Percentiles rank a stretch among this genome's conserved stretches.
phyloP scores from a whole-genome alignment of 2,797 vertebrate genomes.

The Novumbra hubbsi region DNA sequence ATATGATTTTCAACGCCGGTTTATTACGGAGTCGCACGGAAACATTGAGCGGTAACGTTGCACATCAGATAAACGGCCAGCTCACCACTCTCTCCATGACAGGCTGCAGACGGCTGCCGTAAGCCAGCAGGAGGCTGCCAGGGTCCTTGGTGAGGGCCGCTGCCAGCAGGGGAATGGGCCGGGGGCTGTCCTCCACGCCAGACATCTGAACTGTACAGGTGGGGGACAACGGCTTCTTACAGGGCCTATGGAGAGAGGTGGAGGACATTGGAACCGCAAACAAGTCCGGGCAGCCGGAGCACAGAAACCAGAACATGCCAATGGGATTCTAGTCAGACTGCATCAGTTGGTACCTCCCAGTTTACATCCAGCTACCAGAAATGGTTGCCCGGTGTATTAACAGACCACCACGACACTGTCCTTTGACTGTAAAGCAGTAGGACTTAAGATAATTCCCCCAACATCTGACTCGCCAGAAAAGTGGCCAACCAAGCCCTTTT shows the following conservation, averaged over 20 bases:
- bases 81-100: slow-evolving; percentile 89
- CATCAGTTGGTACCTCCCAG: too few species aligned
- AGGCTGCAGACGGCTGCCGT: slow-evolving; percentile 89
- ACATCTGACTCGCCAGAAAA: not conserved
- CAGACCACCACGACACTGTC: too few species aligned
- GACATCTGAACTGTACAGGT: slow-evolving; percentile 90
- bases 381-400: too few species aligned
- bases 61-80: slow-evolving; percentile 21
- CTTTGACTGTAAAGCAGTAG: not conserved
- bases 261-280: too few species aligned
- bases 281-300: too few species aligned
- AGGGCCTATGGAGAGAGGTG: slow-evolving; percentile 71
- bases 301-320: too few species aligned
- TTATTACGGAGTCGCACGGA: not conserved
- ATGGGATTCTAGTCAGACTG: too few species aligned
- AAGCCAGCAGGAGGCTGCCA: slow-evolving; percentile 81
- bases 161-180: slow-evolving; percentile 86
- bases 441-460: not conserved
- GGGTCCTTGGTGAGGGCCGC: slow-evolving; percentile 80
- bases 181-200: slow-evolving; percentile 74
- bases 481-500: slow-evolving; percentile 43
- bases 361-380: too few species aligned
- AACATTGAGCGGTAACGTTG: not conserved
- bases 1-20: not conserved
- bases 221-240: slow-evolving; percentile 93